Percentiles rank a stretch among this genome's conserved stretches.
These are phyloP conservation scores for Sorex araneus DNA, from an alignment of 2,113 vertebrate genomes.

Conservation along the genomic window DNA sequence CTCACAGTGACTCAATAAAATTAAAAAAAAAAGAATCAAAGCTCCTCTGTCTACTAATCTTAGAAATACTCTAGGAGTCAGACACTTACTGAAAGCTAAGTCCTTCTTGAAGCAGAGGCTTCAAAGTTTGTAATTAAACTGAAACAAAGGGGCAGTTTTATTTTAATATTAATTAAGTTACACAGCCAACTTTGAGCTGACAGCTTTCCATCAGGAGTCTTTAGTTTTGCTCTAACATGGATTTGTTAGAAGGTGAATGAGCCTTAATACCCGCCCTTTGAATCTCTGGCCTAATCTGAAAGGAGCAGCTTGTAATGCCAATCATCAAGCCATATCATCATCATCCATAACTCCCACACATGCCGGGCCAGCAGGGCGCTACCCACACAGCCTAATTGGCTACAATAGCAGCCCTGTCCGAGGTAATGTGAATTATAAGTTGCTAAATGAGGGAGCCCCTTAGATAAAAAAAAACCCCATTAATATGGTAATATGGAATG, in stretches of 20 bases:
- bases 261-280: neutral
- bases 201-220: neutral
- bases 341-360: neutral
- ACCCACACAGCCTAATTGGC: neutral
- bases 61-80: conserved; percentile 22
- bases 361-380: neutral
- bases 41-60: neutral
- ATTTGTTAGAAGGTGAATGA: neutral
- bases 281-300: conserved; percentile 37
- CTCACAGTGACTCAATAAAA: no score
- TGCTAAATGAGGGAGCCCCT: fast-evolving
- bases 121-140: conserved; percentile 36
- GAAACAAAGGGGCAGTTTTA: conserved; percentile 71
- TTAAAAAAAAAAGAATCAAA: conserved; percentile 11
- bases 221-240: neutral
- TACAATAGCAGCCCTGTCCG: neutral
- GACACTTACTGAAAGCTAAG: conserved; percentile 37
- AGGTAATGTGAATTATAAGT: neutral
- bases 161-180: conserved; percentile 74
- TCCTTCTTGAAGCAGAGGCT: conserved; percentile 52
- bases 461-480: neutral
- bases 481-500: neutral
- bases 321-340: neutral
- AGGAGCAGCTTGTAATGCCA: neutral
- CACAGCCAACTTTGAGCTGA: conserved; percentile 53